These are phyloP conservation scores for Odontomachus brunneus DNA, from an alignment of 1,140 invertebrate genomes.

Conservation along the genomic window DNA sequence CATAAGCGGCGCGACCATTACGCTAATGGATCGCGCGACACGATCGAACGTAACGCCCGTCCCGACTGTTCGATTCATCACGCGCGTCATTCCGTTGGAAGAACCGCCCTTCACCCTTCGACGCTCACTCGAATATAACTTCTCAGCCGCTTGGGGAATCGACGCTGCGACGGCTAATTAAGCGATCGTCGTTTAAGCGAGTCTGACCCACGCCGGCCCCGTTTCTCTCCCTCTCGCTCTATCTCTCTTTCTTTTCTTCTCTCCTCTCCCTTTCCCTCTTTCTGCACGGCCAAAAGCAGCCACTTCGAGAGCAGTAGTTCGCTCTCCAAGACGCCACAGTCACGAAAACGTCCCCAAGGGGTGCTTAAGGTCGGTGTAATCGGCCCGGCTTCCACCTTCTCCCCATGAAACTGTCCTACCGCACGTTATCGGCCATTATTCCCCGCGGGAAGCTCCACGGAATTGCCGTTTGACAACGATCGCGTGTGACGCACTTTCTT, in stretches of 20 bases:
- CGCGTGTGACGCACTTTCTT: conserved; percentile 59
- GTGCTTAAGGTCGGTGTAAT: conserved; percentile 51
- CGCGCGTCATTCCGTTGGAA: neutral
- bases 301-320: neutral
- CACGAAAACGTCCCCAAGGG: conserved; percentile 47
- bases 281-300: conserved; percentile 2
- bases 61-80: neutral
- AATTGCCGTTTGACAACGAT: conserved; percentile 69
- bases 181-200: conserved; percentile 47
- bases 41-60: neutral
- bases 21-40: neutral
- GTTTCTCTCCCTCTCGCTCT: neutral
- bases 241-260: neutral
- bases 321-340: conserved; percentile 11
- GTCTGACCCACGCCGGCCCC: conserved; percentile 32
- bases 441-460: conserved; percentile 44
- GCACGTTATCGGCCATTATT: conserved; percentile 73
- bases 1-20: neutral
- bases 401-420: conserved; percentile 68
- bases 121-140: conserved; percentile 8
- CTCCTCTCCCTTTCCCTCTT: too few species aligned
- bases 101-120: neutral
- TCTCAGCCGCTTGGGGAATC: neutral
- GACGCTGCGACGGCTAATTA: conserved; percentile 26
- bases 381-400: conserved; percentile 40